Percentiles rank a stretch among this genome's conserved stretches.
Conservation (phyloP, 2,888 invertebrate species). For the Agrilus biguttatus region DNA sequence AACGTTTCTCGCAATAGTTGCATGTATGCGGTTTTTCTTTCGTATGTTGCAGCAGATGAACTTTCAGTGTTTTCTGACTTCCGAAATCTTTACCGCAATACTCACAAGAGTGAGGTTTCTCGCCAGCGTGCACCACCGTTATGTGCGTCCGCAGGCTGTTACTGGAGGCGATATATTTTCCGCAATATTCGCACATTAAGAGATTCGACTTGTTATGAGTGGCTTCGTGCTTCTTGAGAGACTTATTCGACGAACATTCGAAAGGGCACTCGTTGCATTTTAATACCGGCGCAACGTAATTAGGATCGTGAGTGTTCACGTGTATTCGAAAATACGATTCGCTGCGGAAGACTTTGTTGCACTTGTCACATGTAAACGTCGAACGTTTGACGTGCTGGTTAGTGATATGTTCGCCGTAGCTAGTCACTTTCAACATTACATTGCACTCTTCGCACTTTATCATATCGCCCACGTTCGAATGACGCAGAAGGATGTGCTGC, state of each 20-base stretch:
- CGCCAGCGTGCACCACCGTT: constrained; percentile 8
- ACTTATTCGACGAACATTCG: not conserved
- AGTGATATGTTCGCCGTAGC: not conserved
- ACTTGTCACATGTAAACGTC: constrained; percentile 3
- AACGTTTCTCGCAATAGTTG: constrained; percentile 17
- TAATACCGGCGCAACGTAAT: constrained; percentile 2
- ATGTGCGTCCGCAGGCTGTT: constrained; percentile 2
- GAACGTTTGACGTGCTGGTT: not conserved
- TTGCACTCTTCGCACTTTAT: too few relatives aligned
- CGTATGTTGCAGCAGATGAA: constrained; percentile 19
- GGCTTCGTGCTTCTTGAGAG: not conserved
- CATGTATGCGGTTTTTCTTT: constrained; percentile 18
- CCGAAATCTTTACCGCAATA: constrained; percentile 17
- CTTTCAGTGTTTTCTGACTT: constrained; percentile 14
- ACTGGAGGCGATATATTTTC: constrained; percentile 10
- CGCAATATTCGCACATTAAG: constrained; percentile 11
- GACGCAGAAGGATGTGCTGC: constrained; percentile 7
- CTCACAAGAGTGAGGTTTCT: constrained; percentile 9
- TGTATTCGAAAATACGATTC: not conserved
- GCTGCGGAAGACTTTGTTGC: constrained; percentile 1
- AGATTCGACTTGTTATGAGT: not conserved
- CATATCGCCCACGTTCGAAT: constrained; percentile 3
- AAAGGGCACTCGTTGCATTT: constrained; percentile 1
- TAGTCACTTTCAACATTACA: too few relatives aligned
- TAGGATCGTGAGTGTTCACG: constrained; percentile 1